Conservation (phyloP, 1,140 invertebrate genomes). For the Lanistes nyassanus region DNA sequence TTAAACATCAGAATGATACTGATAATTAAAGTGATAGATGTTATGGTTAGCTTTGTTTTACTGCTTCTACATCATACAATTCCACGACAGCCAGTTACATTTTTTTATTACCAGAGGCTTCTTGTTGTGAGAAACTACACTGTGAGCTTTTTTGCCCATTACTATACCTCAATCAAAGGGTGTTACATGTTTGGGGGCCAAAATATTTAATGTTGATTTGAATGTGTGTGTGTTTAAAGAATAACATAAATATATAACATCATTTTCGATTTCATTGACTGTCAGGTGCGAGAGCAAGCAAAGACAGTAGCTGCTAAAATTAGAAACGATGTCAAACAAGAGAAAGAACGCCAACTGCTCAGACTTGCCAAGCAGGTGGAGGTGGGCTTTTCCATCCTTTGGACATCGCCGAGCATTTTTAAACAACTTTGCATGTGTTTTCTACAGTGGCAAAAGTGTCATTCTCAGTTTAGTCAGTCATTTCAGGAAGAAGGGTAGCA, state of each 20-base stretch:
- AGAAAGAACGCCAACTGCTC: conserved; percentile 55
- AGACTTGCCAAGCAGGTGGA: conserved; percentile 54
- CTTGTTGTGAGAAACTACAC: not conserved
- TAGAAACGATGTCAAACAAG: conserved; percentile 59
- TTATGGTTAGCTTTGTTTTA: not conserved
- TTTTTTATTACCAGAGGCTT: not conserved
- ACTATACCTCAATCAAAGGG: too few relatives aligned
- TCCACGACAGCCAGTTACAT: not conserved
- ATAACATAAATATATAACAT: not conserved
- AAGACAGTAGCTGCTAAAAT: conserved; percentile 61
- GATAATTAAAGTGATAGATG: not conserved
- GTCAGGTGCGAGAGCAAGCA: conserved; percentile 60
- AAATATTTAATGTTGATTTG: too few relatives aligned
- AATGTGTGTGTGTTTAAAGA: too few relatives aligned
- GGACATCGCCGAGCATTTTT: not conserved
- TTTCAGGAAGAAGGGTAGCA: too few relatives aligned
- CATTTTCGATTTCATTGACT: not conserved
- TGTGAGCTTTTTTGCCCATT: too few relatives aligned
- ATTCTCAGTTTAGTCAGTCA: too few relatives aligned
- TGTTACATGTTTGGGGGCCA: too few relatives aligned
- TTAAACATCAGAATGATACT: not conserved
- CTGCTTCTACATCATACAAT: not conserved
- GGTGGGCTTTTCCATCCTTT: conserved; percentile 34
- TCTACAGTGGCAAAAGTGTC: too few relatives aligned
- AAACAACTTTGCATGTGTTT: too few relatives aligned